Evolutionary conservation across 2,888 invertebrate genomes (phyloP).

Genomic region (Ichneumon xanthorius): DNA sequence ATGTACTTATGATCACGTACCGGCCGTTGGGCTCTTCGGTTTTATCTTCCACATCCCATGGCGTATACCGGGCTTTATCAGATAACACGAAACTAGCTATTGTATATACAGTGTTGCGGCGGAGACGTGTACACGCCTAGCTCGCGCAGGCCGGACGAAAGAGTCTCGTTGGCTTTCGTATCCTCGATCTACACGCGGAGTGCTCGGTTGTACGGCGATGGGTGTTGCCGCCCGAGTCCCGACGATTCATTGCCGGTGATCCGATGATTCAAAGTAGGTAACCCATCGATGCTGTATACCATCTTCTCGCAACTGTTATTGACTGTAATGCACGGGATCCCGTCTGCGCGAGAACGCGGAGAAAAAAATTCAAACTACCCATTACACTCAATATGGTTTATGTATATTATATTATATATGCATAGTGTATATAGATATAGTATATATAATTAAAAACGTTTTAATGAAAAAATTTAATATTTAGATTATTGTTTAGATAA

Average conservation of each 20-base stretch:
- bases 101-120: slow-evolving; percentile 26
- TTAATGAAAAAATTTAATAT: too few species aligned
- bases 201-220: slow-evolving; percentile 45
- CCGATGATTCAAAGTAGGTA: slow-evolving; percentile 62
- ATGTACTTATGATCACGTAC: slow-evolving; percentile 53
- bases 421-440: too few species aligned
- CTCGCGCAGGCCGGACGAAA: slow-evolving; percentile 46
- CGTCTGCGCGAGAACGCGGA: background rate
- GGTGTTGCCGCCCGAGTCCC: slow-evolving; percentile 53
- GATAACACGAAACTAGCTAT: slow-evolving; percentile 62
- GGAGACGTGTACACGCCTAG: background rate
- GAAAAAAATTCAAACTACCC: background rate
- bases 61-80: slow-evolving; percentile 60
- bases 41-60: slow-evolving; percentile 62
- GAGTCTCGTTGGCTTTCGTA: slow-evolving; percentile 64
- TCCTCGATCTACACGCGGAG: slow-evolving; percentile 64
- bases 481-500: too few species aligned
- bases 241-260: slow-evolving; percentile 64
- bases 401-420: too few species aligned
- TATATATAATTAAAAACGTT: too few species aligned
- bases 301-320: slow-evolving; percentile 53
- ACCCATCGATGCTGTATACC: slow-evolving; percentile 50
- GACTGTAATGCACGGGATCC: slow-evolving; percentile 15
- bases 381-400: too few species aligned
- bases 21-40: slow-evolving; percentile 37